These are phyloP conservation scores for Sinopyrophorus schimmeli DNA, from an alignment of 2,888 invertebrate genomes.

Conservation along the genomic window DNA sequence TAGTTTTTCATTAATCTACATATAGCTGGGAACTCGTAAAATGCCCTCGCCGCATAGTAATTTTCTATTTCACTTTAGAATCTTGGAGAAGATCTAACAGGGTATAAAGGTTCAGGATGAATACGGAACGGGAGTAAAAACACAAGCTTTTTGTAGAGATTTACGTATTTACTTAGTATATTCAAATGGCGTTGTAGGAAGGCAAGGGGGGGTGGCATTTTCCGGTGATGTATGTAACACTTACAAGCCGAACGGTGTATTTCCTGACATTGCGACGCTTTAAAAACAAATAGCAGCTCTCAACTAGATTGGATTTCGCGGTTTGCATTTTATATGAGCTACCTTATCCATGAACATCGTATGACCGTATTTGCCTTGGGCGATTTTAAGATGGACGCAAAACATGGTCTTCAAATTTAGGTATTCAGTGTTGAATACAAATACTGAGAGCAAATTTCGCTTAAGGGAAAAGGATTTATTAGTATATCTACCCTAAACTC, in stretches of 20 bases:
- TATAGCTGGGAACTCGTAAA: constrained; percentile 19
- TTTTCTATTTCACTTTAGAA: constrained; percentile 21
- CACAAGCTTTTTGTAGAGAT: constrained; percentile 11
- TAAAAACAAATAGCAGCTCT: constrained; percentile 51
- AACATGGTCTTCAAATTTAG: constrained; percentile 41
- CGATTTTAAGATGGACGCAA: constrained; percentile 39
- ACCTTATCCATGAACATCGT: constrained; percentile 34
- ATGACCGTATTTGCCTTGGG: constrained; percentile 36
- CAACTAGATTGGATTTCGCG: constrained; percentile 51
- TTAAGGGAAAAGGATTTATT: constrained; percentile 36
- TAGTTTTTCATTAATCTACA: constrained; percentile 25
- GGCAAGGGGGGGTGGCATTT: constrained; percentile 30
- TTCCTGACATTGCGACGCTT: constrained; percentile 40
- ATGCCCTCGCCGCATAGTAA: constrained; percentile 23
- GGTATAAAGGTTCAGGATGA: constrained; percentile 11
- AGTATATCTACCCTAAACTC: constrained; percentile 30
- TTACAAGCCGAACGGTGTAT: constrained; percentile 29
- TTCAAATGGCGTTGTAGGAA: constrained; percentile 39
- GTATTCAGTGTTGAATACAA: constrained; percentile 39
- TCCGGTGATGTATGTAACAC: constrained; percentile 37
- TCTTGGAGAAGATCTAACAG: constrained; percentile 8
- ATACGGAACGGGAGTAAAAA: constrained; percentile 2
- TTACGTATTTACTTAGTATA: constrained; percentile 33
- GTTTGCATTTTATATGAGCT: constrained; percentile 44
- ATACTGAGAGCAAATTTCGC: constrained; percentile 38